Evolutionary conservation across 2,888 invertebrate genomes (phyloP).

Genomic region (Epinotia brunnichana): DNA sequence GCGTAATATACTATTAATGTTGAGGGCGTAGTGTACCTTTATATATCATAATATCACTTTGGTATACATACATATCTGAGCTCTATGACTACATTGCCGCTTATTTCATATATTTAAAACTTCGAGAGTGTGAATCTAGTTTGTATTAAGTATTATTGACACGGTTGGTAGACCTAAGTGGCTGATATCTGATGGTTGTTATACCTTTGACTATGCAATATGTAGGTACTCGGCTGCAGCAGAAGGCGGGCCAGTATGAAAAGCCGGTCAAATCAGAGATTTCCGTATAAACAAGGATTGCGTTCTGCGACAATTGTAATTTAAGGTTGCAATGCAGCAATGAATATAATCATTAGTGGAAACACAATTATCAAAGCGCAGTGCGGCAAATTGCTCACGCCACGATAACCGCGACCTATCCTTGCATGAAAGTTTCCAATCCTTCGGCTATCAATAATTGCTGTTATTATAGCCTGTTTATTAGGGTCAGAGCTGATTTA

Average conservation of each 20-base stretch:
- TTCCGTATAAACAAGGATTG: constrained; percentile 1
- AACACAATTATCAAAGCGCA: constrained; percentile 6
- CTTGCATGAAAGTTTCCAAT: constrained; percentile 51
- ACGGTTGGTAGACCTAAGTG: too few species aligned
- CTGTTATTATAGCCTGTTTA: constrained; percentile 46
- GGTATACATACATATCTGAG: too few species aligned
- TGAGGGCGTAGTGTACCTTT: too few species aligned
- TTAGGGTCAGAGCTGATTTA: constrained; percentile 50
- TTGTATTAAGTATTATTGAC: too few species aligned
- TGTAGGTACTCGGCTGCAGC: too few species aligned
- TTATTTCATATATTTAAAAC: too few species aligned
- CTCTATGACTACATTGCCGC: too few species aligned
- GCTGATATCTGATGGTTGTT: too few species aligned
- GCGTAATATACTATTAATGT: too few species aligned
- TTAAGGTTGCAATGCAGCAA: constrained; percentile 4
- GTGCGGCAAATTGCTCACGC: constrained; percentile 36
- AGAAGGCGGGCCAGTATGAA: background rate
- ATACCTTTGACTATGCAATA: too few species aligned
- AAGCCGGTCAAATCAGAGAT: background rate
- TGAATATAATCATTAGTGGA: constrained; percentile 15
- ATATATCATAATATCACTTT: too few species aligned
- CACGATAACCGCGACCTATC: constrained; percentile 35
- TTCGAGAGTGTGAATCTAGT: too few species aligned
- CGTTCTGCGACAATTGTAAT: background rate
- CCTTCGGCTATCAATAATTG: constrained; percentile 49